phyloP scores from a whole-genome alignment of 2,113 vertebrate species.

The Ictalurus furcatus region DNA sequence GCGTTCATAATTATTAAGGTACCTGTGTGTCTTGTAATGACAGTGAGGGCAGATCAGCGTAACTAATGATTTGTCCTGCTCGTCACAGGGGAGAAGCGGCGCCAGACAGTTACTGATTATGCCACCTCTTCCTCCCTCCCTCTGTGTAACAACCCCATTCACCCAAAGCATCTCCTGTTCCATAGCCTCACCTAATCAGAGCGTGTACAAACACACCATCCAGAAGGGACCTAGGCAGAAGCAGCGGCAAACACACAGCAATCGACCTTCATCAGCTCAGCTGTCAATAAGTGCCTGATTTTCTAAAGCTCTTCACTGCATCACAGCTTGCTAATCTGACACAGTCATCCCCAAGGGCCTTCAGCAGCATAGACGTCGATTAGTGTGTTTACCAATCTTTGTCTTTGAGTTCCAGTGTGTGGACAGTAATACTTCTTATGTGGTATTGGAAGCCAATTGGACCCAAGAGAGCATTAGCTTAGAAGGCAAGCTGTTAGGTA shows the following conservation, averaged over 20 bases:
- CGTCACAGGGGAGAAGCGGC: conserved; percentile 34
- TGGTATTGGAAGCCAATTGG: conserved; percentile 41
- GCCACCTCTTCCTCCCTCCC: conserved; percentile 16
- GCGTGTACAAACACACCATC: conserved; percentile 6
- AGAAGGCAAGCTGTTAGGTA: conserved; percentile 38
- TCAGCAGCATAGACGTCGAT: not conserved
- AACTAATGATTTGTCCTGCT: conserved; percentile 49
- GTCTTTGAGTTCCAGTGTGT: conserved; percentile 26
- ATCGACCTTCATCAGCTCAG: conserved; percentile 45
- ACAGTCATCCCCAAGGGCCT: conserved; percentile 8
- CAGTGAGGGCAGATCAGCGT: conserved; percentile 35
- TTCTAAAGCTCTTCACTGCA: conserved; percentile 12
- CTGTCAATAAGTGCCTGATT: conserved; percentile 38
- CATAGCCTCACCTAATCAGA: conserved; percentile 37
- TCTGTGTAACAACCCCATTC: conserved; percentile 22
- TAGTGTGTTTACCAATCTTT: conserved; percentile 45
- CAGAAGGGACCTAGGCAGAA: conserved; percentile 24
- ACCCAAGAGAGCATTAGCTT: conserved; percentile 37
- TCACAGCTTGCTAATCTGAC: conserved; percentile 42
- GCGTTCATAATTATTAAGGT: conserved; percentile 25
- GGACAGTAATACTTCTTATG: conserved; percentile 28
- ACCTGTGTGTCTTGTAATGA: conserved; percentile 9
- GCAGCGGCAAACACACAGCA: conserved; percentile 4
- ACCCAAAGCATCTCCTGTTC: conserved; percentile 41
- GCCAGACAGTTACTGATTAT: conserved; percentile 24